A percentile compares a stretch with the other conserved stretches of the same genome.
Conservation (phyloP, 2,888 invertebrate genomes). For the Archaeoteleia sp. region DNA sequence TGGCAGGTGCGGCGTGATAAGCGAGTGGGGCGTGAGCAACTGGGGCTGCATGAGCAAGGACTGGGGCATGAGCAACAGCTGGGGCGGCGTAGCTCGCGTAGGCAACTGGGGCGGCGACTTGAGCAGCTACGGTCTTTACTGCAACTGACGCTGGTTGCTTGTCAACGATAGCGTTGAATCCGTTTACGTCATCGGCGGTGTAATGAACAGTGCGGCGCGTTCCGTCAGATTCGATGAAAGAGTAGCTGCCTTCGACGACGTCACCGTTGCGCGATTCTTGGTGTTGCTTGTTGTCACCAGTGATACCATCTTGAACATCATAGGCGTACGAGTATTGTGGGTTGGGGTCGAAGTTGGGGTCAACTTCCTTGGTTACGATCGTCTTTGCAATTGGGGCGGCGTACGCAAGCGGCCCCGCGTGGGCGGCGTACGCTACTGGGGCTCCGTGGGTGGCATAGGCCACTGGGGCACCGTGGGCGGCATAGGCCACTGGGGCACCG, state of each 20-base stretch:
- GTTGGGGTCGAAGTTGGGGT: slow-evolving; percentile 55
- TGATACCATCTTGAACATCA: slow-evolving; percentile 60
- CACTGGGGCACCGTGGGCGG: slow-evolving; percentile 13
- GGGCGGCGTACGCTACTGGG: slow-evolving; percentile 30
- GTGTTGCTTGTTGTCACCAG: slow-evolving; percentile 62
- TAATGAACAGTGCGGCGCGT: slow-evolving; percentile 59
- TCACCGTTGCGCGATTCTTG: slow-evolving; percentile 62
- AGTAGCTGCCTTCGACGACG: slow-evolving; percentile 60
- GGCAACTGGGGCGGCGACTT: slow-evolving; percentile 62
- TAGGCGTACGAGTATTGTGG: slow-evolving; percentile 65
- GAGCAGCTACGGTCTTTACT: slow-evolving; percentile 70
- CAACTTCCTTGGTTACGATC: slow-evolving; percentile 24
- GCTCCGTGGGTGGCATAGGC: slow-evolving; percentile 25
- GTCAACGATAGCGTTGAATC: slow-evolving; percentile 62
- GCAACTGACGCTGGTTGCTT: slow-evolving; percentile 58
- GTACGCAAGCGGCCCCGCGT: slow-evolving; percentile 9
- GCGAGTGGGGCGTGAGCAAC: background rate
- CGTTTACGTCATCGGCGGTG: slow-evolving; percentile 60
- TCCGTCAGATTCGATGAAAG: slow-evolving; percentile 60
- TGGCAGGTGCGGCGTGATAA: background rate
- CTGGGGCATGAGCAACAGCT: slow-evolving; percentile 23
- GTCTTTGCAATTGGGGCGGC: slow-evolving; percentile 29
- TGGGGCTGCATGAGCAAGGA: background rate
- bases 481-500: slow-evolving; percentile 25
- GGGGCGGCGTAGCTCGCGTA: slow-evolving; percentile 27